These are phyloP conservation scores for Collichthys lucidus DNA, from an alignment of 2,113 vertebrate species.

Conservation along the genomic window DNA sequence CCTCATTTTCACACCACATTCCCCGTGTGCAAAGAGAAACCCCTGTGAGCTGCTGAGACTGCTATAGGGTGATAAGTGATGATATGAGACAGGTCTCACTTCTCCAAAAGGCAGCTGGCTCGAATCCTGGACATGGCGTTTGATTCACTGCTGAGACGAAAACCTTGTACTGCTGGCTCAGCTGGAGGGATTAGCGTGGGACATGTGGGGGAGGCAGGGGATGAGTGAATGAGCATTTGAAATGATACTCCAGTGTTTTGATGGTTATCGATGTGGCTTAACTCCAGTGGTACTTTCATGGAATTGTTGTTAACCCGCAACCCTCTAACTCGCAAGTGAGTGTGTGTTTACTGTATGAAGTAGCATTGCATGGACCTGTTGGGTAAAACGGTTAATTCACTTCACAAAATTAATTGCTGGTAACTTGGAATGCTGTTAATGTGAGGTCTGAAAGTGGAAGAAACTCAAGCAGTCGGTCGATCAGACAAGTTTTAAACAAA, in stretches of 20 bases:
- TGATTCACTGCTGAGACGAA: conserved; percentile 52
- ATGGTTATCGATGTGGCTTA: conserved; percentile 26
- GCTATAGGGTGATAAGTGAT: conserved; percentile 35
- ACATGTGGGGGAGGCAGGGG: conserved; percentile 14
- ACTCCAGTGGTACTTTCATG: background rate
- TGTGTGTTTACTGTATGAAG: background rate
- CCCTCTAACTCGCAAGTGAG: background rate
- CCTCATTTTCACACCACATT: conserved; percentile 42
- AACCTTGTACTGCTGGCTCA: conserved; percentile 47
- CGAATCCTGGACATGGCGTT: conserved; percentile 38
- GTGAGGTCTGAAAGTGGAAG: background rate
- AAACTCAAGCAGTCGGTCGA: background rate
- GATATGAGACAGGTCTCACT: conserved; percentile 35
- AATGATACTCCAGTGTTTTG: conserved; percentile 34
- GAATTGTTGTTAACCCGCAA: background rate
- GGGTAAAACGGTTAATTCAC: background rate
- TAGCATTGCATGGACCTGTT: background rate
- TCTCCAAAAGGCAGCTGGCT: conserved; percentile 50
- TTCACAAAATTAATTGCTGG: background rate
- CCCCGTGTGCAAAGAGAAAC: conserved; percentile 29
- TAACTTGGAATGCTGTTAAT: background rate
- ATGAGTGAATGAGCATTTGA: conserved; percentile 37
- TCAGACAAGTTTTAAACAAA: background rate
- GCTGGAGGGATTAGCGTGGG: conserved; percentile 50
- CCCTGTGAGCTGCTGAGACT: conserved; percentile 37